phyloP scores from a whole-genome alignment of 2,888 invertebrate species.

The Callyntrura sp. region DNA sequence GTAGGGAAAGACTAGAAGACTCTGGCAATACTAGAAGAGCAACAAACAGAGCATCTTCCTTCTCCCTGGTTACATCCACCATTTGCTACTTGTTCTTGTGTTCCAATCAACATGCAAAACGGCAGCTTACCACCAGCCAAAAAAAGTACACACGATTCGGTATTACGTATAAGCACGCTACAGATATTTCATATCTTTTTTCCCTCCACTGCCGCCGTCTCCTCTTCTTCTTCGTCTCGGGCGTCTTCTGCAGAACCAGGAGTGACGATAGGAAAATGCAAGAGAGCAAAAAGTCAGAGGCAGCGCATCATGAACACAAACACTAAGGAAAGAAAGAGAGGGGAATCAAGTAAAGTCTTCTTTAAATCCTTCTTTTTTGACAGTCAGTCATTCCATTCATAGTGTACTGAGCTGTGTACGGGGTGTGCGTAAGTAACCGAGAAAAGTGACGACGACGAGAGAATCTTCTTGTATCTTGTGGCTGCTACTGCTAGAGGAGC shows the following conservation, averaged over 20 bases:
- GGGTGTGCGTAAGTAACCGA: constrained; percentile 20
- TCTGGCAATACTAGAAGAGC: constrained; percentile 53
- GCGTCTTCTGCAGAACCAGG: constrained; percentile 26
- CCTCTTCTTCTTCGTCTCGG: neutral
- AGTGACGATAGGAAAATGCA: constrained; percentile 57
- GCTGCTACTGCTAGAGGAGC: neutral
- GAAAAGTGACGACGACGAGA: constrained; percentile 40
- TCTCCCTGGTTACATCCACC: constrained; percentile 9
- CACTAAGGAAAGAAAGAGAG: constrained; percentile 17
- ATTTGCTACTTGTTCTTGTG: constrained; percentile 11
- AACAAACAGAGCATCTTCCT: constrained; percentile 48
- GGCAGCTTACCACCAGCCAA: neutral
- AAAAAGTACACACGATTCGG: neutral
- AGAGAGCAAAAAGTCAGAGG: constrained; percentile 73
- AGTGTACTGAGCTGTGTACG: neutral
- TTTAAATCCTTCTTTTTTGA: constrained; percentile 75
- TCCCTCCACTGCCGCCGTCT: neutral
- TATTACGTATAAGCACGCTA: neutral
- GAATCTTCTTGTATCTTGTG: constrained; percentile 4
- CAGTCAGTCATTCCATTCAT: constrained; percentile 72
- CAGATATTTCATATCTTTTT: neutral
- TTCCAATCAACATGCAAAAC: constrained; percentile 44
- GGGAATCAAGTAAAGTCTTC: constrained; percentile 69
- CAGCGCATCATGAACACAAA: constrained; percentile 17
- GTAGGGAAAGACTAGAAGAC: constrained; percentile 8